Evolutionary conservation across 2,113 vertebrate genomes (phyloP).

Genomic region (Tenebrosternarchus preto): DNA sequence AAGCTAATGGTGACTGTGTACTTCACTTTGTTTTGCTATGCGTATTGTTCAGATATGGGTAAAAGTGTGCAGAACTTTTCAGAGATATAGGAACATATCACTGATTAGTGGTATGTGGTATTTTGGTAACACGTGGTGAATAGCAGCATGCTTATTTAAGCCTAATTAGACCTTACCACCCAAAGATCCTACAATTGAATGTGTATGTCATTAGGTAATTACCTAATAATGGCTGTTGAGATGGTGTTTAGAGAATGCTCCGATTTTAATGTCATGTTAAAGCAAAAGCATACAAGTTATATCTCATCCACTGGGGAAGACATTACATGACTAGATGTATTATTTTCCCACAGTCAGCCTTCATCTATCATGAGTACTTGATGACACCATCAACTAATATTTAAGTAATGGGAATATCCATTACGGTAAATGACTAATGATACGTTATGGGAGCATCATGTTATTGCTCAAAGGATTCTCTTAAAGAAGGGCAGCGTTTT

Average conservation of each 20-base stretch:
- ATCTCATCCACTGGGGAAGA: background rate
- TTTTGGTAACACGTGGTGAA: slow-evolving; percentile 31
- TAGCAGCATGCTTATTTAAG: slow-evolving; percentile 35
- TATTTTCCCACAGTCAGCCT: slow-evolving; percentile 12
- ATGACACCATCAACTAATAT: background rate
- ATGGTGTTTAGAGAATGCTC: background rate
- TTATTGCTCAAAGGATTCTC: background rate
- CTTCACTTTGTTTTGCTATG: slow-evolving; percentile 41
- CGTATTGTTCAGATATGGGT: slow-evolving; percentile 9
- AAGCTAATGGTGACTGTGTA: slow-evolving; percentile 46
- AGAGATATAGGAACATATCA: background rate
- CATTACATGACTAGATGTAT: background rate
- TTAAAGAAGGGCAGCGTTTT: background rate
- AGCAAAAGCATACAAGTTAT: background rate
- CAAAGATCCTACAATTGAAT: slow-evolving; percentile 17
- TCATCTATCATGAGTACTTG: background rate
- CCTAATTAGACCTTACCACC: slow-evolving; percentile 42
- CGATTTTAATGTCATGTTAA: background rate
- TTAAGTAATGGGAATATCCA: background rate
- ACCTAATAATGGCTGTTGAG: slow-evolving; percentile 35
- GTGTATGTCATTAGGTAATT: slow-evolving; percentile 46
- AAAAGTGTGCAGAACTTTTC: slow-evolving; percentile 31
- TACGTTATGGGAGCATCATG: background rate
- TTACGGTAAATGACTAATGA: background rate
- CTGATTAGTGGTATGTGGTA: slow-evolving; percentile 20